Evolutionary conservation across 2,797 vertebrate genomes (phyloP), one percentile per base, ranked within the genome.

Genomic region (Paguma larvata): DNA sequence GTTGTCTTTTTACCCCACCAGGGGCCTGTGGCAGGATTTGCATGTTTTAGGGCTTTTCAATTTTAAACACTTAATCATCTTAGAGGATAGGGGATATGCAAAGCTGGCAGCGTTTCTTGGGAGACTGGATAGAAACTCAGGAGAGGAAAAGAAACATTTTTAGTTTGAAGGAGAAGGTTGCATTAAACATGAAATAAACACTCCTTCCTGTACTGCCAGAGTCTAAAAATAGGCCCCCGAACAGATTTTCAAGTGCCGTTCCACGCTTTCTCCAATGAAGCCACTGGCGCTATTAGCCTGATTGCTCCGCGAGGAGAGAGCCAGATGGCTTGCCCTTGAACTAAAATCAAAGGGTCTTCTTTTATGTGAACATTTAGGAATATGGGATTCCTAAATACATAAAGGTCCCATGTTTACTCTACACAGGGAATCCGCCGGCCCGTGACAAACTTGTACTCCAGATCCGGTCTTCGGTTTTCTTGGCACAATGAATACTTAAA

Each of bases 61-160:
- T 97, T 98, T 97, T 86, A 97, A 96, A 96, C 96, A 96, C 78
- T 97, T 96, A 93, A 97, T 92, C 97, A 94, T 95, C 94, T 96
- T 63, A 97, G 67, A 97, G 92, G 63, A 94, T 46, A 96, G 94
- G 83, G 83, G 95, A 97, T 75, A 89, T 96, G 91, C 94, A 96
- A 95, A 96, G 79, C 93, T 53, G 87, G 70, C 95, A 70, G 70
- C 48, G 84, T 78, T 97, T 97, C 95, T 83, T 79, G 79, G 87
- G 25, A 82, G 95, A 94, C 53, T 95, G 62, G 88, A 96, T 67
- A 90, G 88, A 91, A 96, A 86, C 93, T 96, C 84, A 91, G 94
- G 51, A 89, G 91, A 83, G 88, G 70, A 84, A 94, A 88, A 93
- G 96, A 75, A 97, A 92, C n/a, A 38, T 89, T 97, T 96, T 91